Evolutionary conservation across 1,140 invertebrate species (phyloP), one percentile per base, ranked within the genome.

Genomic region (Plectrocnemia conspersa): DNA sequence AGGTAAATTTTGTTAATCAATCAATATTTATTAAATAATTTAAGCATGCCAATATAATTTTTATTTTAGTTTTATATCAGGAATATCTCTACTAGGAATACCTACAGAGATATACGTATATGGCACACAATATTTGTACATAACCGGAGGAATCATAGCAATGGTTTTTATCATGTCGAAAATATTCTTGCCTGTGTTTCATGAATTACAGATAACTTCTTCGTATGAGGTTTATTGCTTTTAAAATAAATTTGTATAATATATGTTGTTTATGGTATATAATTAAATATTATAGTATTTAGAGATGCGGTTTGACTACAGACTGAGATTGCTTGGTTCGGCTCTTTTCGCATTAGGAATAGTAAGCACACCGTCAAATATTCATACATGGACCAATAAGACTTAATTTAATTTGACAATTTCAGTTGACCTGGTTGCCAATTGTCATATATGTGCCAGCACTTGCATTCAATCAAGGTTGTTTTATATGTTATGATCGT

Each of bases 391-490:
- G 9, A 29, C 5, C 7, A 25, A 11, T 21, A 44, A 25, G 10
- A 41, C n/a, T 18, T 44, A 5, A 25, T 44, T 5, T 63, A 63
- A 59, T 65, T 58, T n/a, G n/a, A n/a, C n/a, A n/a, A n/a, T 78
- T 76, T 53, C 70, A 93, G 89, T 74, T 86, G 40, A 77, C 91
- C 42, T 94, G 91, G 79, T 85, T 94, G 71, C 89, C 91, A 2
- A 84, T 95, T 56, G 90, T 93, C 1, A 85, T 94, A 38, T 94
- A 91, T 68, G 89, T 92, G 1, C 92, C 92, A 49, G 89, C 91
- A 1, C 75, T 94, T 66, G 90, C 91, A 7, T 84, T 95, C 62
- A 89, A 89, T 73, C 87, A 91, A 82, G 86, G 87, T 87, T 16
- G 15, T 45, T 29, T 7, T 56, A 48, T 33, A 49, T 35, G 2